Conservation (phyloP, 2,797 vertebrate genomes). For the Lutjanus campechanus region DNA sequence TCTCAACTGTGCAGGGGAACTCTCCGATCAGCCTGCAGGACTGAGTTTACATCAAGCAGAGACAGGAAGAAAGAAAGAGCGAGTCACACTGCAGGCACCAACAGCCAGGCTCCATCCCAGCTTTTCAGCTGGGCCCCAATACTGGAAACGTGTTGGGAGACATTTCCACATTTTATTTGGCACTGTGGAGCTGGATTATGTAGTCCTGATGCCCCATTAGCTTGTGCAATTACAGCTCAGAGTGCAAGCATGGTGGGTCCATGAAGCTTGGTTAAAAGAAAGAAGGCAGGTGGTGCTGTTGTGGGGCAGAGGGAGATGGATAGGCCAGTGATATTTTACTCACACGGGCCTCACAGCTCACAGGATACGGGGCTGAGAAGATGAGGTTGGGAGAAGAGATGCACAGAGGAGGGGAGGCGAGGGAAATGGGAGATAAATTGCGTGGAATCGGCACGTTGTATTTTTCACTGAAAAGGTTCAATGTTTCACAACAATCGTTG, state of each 20-base stretch:
- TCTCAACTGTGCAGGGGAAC: slow-evolving; percentile 29
- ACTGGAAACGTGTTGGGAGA: slow-evolving; percentile 33
- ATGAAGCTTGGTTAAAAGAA: slow-evolving; percentile 21
- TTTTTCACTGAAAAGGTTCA: slow-evolving; percentile 41
- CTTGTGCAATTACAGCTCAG: slow-evolving; percentile 50
- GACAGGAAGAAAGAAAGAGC: not conserved
- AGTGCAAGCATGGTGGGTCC: slow-evolving; percentile 29
- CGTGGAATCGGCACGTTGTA: slow-evolving; percentile 26
- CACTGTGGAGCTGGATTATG: slow-evolving; percentile 42
- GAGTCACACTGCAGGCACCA: not conserved
- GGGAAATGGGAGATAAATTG: slow-evolving; percentile 45
- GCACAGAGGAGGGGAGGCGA: not conserved
- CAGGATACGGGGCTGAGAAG: slow-evolving; percentile 33
- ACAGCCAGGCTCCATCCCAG: not conserved
- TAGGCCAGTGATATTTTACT: slow-evolving; percentile 45
- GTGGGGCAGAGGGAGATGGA: slow-evolving; percentile 41
- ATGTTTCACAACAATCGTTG: slow-evolving; percentile 44
- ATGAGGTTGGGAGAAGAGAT: slow-evolving; percentile 36
- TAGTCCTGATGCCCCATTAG: slow-evolving; percentile 59
- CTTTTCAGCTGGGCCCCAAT: slow-evolving; percentile 16
- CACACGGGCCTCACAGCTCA: slow-evolving; percentile 28
- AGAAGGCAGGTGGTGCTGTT: slow-evolving; percentile 37
- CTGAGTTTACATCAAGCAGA: not conserved
- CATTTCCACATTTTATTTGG: slow-evolving; percentile 44
- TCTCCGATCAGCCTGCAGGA: slow-evolving; percentile 22